Base-by-base conservation (phyloP, 2,888 invertebrate species). In the Oconnorella tubifera region DNA sequence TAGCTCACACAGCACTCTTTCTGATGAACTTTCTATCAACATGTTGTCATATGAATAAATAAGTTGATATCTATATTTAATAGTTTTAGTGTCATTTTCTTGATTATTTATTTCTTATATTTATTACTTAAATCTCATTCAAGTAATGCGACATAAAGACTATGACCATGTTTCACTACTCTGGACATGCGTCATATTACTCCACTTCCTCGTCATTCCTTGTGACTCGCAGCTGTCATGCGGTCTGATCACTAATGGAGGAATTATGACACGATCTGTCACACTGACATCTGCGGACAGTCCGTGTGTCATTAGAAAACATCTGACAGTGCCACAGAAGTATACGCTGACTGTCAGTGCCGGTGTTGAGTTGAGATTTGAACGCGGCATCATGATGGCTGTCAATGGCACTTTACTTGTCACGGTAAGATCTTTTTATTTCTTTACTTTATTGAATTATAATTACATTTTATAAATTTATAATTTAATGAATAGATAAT, bases 301-400 rank as follows among this genome's bases (percentile, higher is more conserved):
- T 58, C 75, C 75, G 1, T 71, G 68, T 56, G 10, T 60, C 19
- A 68, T 74, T 2, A 65, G 53, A 14, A 58, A 63, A 77, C 91
- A 93, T 83, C 84, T 94, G 65, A 85, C 90, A 74, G 86, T 96
- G 62, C 89, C 90, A 74, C 85, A 86, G 71, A 88, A 88, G 68
- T 92, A 89, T 0, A 89, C 90, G 76, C 84, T 98, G 75, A 85
- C 89, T 62, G 88, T 98, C 65, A 92, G 94, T 79, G 88, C 96
- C 14, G 98, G 97, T 31, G 93, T 94, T 0, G 89, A 89, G 75
- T 84, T 99, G 62, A 86, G 89, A 73, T 94, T 98, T 82, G 90
- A 90, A 3, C 91, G 95, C 1, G 92, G 93, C 84, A 88, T 91
- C 75, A 97, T 97, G 68, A 89, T 99, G 77, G 94, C 92, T 32